These are phyloP conservation scores for Diphyllodes magnificus DNA, from an alignment of 2,113 vertebrate species.

Conservation along the genomic window DNA sequence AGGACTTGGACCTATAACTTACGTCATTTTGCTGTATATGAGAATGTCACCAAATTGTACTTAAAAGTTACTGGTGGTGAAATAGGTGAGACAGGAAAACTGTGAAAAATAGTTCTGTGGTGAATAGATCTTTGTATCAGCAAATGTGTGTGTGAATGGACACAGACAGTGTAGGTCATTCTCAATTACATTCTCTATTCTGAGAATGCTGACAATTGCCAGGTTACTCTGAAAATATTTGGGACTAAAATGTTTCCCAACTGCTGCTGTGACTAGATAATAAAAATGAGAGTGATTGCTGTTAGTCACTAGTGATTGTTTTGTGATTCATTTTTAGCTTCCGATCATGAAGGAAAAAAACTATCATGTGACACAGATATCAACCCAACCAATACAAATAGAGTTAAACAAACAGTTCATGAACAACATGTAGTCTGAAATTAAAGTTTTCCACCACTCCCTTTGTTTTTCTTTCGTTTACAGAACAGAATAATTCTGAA, in stretches of 20 bases:
- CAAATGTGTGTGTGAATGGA: not conserved
- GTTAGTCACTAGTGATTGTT: slow-evolving; percentile 11
- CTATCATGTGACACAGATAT: not conserved
- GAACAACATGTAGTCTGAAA: slow-evolving; percentile 29
- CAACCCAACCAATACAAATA: slow-evolving; percentile 53
- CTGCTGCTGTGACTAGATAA: not conserved
- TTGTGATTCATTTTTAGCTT: slow-evolving; percentile 35
- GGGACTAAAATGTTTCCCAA: not conserved
- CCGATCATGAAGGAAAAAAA: not conserved
- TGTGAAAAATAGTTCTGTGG: not conserved
- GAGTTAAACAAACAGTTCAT: slow-evolving; percentile 33
- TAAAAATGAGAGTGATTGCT: not conserved
- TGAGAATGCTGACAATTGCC: not conserved
- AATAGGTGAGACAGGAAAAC: not conserved
- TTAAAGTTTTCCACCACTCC: slow-evolving; percentile 43
- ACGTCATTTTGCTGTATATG: not conserved
- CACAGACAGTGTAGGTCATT: not conserved
- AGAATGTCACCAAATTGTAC: not conserved
- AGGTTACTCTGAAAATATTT: not conserved
- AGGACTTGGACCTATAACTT: not conserved
- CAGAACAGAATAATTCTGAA: not conserved
- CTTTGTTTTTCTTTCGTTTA: not conserved
- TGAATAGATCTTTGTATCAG: not conserved
- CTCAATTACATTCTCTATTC: not conserved
- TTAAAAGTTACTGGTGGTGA: not conserved